Evolutionary conservation across 1,140 invertebrate species (phyloP).

Genomic region (Drosophila serrata): DNA sequence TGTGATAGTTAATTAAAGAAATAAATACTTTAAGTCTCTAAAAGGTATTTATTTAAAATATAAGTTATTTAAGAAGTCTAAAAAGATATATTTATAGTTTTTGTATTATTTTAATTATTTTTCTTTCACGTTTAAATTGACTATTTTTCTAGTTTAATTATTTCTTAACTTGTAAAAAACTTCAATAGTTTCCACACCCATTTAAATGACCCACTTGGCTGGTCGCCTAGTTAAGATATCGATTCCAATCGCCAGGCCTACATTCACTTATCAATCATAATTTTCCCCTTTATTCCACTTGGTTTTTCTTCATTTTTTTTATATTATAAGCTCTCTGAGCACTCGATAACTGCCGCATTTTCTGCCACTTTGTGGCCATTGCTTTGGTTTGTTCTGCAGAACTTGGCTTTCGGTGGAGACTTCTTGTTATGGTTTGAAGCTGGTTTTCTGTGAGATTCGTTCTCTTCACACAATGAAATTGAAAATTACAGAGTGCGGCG

Average conservation of each 20-base stretch:
- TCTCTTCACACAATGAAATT: constrained; percentile 66
- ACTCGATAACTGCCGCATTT: constrained; percentile 41
- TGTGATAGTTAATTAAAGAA: not conserved
- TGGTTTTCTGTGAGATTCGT: not conserved
- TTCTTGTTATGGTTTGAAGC: constrained; percentile 14
- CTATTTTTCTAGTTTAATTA: not conserved
- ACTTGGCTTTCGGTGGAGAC: constrained; percentile 1
- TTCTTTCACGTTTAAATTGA: not conserved
- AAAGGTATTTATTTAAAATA: not conserved
- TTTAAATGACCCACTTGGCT: constrained; percentile 40
- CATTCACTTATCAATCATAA: constrained; percentile 53
- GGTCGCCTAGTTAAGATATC: constrained; percentile 15
- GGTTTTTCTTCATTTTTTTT: not conserved
- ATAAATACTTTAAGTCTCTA: not conserved
- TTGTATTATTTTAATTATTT: not conserved
- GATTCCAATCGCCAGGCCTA: constrained; percentile 29
- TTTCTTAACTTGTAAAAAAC: not conserved
- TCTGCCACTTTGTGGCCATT: constrained; percentile 31
- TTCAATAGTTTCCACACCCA: constrained; percentile 2
- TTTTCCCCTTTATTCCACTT: constrained; percentile 37
- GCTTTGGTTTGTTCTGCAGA: constrained; percentile 12
- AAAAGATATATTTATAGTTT: not conserved
- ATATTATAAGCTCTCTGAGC: constrained; percentile 45
- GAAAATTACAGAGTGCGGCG: constrained; percentile 64
- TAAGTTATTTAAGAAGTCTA: too few species aligned